Base-by-base conservation (phyloP, 2,113 vertebrate species). In the Psilopogon haemacephalus region DNA sequence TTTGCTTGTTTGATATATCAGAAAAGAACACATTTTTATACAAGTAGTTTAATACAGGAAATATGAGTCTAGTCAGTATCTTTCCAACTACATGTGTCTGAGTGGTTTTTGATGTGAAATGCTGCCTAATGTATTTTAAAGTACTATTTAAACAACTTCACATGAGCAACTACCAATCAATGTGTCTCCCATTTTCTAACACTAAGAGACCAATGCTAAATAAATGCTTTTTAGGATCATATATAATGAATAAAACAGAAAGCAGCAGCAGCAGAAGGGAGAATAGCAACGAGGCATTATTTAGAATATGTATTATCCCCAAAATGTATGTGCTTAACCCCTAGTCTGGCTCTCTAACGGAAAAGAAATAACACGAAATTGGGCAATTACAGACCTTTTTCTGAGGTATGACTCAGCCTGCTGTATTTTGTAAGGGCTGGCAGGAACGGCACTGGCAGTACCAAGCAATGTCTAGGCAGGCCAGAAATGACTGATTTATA, bases 41-140 rank as follows among this genome's bases (percentile, higher is more conserved):
- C 64, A 92, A 94, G 95, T 76, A 94, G 96, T 98, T 96, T 95
- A 97, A 97, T 96, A 90, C 95, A 95, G 96, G 97, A 97, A 97
- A 97, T 84, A 94, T 37, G 74, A 95, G 94, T 97, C 96, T 97
- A 95, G 94, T 96, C 96, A 79, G 89, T 97, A 95, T 97, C 97
- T 97, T 96, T 97, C 91, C 91, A 97, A 95, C 90, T 82, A 75
- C 67, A 46, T 70, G 71, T 40, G 60, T 88, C 95, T 96, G 88
- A 94, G 79, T 79, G 72, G 73, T 72, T 96, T 96, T 96, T 95
- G 93, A 95, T 94, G 91, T 93, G 78, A 97, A 95, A 96, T 84
- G 94, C 40, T 86, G 82, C 52, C 88, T 96, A 92, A 83, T 95
- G 93, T 94, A 50, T 94, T 96, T 94, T 91, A 96, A 96, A 97